Evolutionary conservation across 2,888 invertebrate genomes (phyloP).

Genomic region (Achlya flavicornis): DNA sequence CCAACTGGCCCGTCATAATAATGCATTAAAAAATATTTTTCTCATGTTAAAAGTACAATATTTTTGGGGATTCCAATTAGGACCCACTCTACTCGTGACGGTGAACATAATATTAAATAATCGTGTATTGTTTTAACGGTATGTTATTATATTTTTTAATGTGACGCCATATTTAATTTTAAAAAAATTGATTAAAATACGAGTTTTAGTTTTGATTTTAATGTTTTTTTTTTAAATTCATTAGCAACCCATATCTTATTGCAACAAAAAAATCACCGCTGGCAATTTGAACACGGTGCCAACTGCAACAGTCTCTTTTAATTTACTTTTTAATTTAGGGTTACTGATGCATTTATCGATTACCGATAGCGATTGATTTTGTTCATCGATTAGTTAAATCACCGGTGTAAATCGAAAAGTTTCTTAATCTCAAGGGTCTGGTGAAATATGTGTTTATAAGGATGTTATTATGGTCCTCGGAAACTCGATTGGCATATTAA

Average conservation of each 20-base stretch:
- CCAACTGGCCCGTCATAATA: no score
- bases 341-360: slow-evolving; percentile 6
- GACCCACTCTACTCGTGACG: no score
- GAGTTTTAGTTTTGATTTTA: neutral
- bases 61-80: no score
- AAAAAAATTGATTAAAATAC: neutral
- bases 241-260: neutral
- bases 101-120: no score
- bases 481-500: neutral
- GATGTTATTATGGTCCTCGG: neutral
- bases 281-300: neutral
- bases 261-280: neutral
- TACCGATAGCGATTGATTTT: neutral
- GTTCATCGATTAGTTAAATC: slow-evolving; percentile 11
- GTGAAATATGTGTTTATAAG: slow-evolving; percentile 1
- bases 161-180: no score
- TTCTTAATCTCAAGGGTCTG: slow-evolving; percentile 3
- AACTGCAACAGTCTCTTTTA: neutral
- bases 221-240: neutral
- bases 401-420: slow-evolving; percentile 9
- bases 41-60: no score
- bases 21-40: no score
- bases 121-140: no score
- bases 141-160: no score
- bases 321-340: neutral